Base-by-base conservation (phyloP, 2,113 vertebrate species). In the Silurus asotus region DNA sequence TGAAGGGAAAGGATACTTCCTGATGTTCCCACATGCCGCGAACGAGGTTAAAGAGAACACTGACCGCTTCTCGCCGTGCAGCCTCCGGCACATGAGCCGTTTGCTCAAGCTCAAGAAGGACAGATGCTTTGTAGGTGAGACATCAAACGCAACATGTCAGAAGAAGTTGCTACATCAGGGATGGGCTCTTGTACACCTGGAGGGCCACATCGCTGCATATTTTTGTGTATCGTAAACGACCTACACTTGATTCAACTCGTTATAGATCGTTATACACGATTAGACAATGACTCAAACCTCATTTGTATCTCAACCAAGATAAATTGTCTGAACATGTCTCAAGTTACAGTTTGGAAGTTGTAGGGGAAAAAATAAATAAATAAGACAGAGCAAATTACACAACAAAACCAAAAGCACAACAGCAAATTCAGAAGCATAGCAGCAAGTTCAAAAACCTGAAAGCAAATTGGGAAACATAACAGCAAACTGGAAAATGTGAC, bases 1-100 rank as follows among this genome's bases (percentile, higher is more conserved):
- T 0, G 90, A 83, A 0, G 91, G 89, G 0, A 92, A 94, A 83
- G 96, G 96, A 70, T 92, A 93, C 37, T 96, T 92, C 89, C 91
- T 97, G 91, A 97, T 97, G 96, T 97, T 94, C 85, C 94, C 94
- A 75, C 88, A 95, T 0, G 96, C 96, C 86, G 90, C 94, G 1
- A 89, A 94, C 0, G 93, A 93, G 51, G 86, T 93, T n/a, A 93
- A 91, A 37, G 94, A 95, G 87, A 97, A 97, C 92, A 97, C 94
- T 1, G 93, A 96, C n/a, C 95, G 93, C 74, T 93, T 97, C 84
- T 96, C 96, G 0, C 88, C 92, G 0, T 97, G 96, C 89, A 96
- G 95, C 91, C 87, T 95, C n/a, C 23, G 80, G 61, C 91, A 90
- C 59, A 94, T 96, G 82, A 92, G 92, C 87, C 77, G 23, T 19